A percentile compares a stretch with the other conserved stretches of the same genome.
Evolutionary conservation across 2,797 vertebrate genomes (phyloP).

Genomic region (Galagoides demidoff): DNA sequence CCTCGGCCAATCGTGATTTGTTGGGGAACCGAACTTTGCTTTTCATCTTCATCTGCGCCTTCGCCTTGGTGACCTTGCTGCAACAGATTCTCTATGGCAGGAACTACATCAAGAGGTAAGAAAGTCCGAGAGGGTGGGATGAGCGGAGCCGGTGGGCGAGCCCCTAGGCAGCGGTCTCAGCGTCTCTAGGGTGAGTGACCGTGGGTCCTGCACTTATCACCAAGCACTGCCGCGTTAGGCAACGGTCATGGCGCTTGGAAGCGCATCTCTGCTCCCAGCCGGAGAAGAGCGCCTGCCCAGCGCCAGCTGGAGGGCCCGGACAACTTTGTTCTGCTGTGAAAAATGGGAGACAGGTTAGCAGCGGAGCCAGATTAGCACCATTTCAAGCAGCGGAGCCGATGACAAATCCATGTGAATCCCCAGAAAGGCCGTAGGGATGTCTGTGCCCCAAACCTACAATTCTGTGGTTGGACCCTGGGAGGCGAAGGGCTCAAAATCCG

Average conservation of each 20-base stretch:
- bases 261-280: neutral
- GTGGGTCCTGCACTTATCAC: neutral
- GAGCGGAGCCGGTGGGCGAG: neutral
- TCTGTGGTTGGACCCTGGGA: neutral
- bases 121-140: constrained; percentile 32
- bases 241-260: neutral
- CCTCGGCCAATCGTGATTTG: constrained; percentile 94
- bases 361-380: neutral
- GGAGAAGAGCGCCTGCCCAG: neutral
- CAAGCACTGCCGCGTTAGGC: neutral
- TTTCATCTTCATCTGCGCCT: constrained; percentile 99
- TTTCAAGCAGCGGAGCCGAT: neutral
- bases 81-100: constrained; percentile 98
- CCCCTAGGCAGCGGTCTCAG: neutral
- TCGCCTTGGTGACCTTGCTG: constrained; percentile 97
- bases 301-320: neutral
- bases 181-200: neutral
- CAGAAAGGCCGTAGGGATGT: neutral
- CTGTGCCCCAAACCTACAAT: neutral
- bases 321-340: constrained; percentile 54
- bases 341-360: constrained; percentile 17
- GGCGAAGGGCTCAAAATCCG: neutral
- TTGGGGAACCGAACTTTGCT: constrained; percentile 97
- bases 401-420: neutral
- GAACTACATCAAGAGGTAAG: constrained; percentile 98